phyloP scores from a whole-genome alignment of 2,113 vertebrate genomes.

The Corvus cornix region DNA sequence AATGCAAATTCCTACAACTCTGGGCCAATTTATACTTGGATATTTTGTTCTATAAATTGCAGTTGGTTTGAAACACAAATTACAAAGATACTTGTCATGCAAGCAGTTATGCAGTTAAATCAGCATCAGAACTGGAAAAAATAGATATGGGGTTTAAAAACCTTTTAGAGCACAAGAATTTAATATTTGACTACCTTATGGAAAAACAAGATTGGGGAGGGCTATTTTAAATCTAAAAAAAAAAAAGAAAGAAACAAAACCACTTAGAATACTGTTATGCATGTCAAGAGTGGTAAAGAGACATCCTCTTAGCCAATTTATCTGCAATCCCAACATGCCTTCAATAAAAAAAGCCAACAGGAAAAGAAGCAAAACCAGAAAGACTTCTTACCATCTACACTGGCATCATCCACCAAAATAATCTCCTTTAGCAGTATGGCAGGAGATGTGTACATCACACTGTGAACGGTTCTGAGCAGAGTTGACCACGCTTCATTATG shows the following conservation, averaged over 20 bases:
- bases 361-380: neutral
- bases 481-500: constrained; percentile 99
- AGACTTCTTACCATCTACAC: constrained; percentile 85
- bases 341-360: neutral
- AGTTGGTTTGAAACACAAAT: neutral
- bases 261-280: neutral
- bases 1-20: neutral
- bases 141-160: neutral
- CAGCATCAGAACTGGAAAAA: neutral
- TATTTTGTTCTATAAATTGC: neutral
- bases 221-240: neutral
- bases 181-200: neutral
- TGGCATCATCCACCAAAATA: constrained; percentile 98
- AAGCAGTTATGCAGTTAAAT: neutral
- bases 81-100: neutral
- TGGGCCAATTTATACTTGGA: neutral
- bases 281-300: neutral
- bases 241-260: neutral
- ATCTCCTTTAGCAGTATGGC: constrained; percentile 94
- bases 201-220: neutral
- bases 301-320: neutral
- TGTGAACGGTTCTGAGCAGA: constrained; percentile 93
- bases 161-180: neutral
- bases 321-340: neutral
- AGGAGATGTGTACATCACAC: constrained; percentile 94